These are phyloP conservation scores for Harpalus rufipes DNA, from an alignment of 2,888 invertebrate species.

Conservation along the genomic window DNA sequence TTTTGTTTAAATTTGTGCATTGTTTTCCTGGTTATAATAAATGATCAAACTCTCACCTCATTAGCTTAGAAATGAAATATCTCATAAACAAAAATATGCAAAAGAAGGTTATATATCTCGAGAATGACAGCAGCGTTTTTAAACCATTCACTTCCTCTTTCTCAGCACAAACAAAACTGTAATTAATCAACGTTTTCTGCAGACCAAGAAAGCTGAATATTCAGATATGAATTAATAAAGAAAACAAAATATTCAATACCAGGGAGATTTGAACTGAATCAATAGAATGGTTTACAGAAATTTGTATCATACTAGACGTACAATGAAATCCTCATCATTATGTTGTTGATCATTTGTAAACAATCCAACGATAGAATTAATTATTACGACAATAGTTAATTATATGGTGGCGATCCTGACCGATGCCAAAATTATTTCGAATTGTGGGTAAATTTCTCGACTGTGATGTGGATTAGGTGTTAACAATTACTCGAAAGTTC, in stretches of 20 bases:
- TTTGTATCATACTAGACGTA: too few species aligned
- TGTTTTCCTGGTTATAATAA: background rate
- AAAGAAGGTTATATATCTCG: conserved; percentile 31
- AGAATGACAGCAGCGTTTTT: conserved; percentile 46
- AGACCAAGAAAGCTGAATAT: conserved; percentile 39
- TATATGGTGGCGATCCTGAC: too few species aligned
- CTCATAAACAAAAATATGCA: conserved; percentile 40
- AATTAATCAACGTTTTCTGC: conserved; percentile 52
- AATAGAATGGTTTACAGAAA: background rate
- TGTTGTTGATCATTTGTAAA: too few species aligned
- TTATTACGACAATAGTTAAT: too few species aligned
- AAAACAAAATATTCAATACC: conserved; percentile 41
- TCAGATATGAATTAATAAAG: conserved; percentile 53
- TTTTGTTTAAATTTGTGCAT: background rate
- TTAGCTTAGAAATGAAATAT: conserved; percentile 31
- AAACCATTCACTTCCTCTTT: conserved; percentile 20
- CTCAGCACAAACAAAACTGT: conserved; percentile 40
- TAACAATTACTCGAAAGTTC: too few species aligned
- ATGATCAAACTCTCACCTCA: background rate
- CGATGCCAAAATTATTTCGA: too few species aligned
- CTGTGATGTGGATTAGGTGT: too few species aligned
- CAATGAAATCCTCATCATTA: too few species aligned
- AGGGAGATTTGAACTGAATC: background rate
- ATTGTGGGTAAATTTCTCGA: too few species aligned
- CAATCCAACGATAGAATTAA: too few species aligned